Percentiles rank a stretch among this genome's conserved stretches.
phyloP scores from a whole-genome alignment of 2,797 vertebrate genomes.

The Rhodeus uyekii region DNA sequence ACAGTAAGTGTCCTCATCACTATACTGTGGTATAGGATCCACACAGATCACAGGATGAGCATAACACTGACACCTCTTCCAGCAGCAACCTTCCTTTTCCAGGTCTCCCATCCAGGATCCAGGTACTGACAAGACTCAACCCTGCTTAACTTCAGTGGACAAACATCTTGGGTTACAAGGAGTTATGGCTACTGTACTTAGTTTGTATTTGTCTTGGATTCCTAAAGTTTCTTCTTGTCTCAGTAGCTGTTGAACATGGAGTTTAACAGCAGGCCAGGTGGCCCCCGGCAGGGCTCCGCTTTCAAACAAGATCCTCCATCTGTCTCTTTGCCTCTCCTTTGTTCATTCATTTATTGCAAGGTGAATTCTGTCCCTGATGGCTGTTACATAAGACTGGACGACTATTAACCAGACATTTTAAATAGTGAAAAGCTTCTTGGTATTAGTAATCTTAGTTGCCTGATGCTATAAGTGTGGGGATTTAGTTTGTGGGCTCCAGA shows the following conservation, averaged over 20 bases:
- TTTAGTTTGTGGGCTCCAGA: not conserved
- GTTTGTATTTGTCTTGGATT: not conserved
- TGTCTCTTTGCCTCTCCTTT: slow-evolving; percentile 32
- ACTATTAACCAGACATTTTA: slow-evolving; percentile 3
- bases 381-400: slow-evolving; percentile 9
- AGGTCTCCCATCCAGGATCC: too few species aligned
- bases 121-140: too few species aligned
- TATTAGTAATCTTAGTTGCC: not conserved
- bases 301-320: slow-evolving; percentile 37
- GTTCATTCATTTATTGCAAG: slow-evolving; percentile 31
- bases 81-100: too few species aligned
- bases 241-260: too few species aligned
- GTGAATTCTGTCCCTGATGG: slow-evolving; percentile 18
- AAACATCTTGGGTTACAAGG: too few species aligned
- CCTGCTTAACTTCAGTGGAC: too few species aligned
- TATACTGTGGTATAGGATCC: too few species aligned
- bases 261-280: slow-evolving; percentile 24
- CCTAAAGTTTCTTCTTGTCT: too few species aligned
- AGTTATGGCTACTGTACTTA: too few species aligned
- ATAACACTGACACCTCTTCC: too few species aligned
- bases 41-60: too few species aligned
- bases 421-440: not conserved
- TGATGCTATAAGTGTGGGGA: not conserved
- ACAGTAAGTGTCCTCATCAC: too few species aligned
- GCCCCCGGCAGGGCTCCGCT: slow-evolving; percentile 24